Percentiles rank a stretch among this genome's conserved stretches.
Evolutionary conservation across 2,888 invertebrate genomes (phyloP).

Genomic region (Drosophila kanekoi): DNA sequence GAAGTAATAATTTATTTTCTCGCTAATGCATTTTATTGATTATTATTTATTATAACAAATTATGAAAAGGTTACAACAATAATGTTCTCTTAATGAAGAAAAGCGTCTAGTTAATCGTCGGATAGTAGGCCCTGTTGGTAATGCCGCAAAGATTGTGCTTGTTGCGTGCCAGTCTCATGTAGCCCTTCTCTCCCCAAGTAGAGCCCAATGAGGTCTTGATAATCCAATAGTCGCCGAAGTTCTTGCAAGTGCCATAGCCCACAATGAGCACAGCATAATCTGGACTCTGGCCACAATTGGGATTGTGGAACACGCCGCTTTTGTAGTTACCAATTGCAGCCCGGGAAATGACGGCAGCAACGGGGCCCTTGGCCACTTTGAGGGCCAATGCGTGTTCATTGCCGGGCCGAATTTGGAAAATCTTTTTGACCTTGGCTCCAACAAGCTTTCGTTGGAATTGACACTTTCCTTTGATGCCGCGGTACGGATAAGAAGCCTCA

Average conservation of each 20-base stretch:
- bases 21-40: too few species aligned
- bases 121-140: conserved; percentile 25
- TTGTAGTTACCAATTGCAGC: conserved; percentile 10
- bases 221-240: conserved; percentile 37
- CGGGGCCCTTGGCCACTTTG: conserved; percentile 22
- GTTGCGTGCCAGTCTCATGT: conserved; percentile 38
- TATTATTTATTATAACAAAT: too few species aligned
- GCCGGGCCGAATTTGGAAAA: background rate
- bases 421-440: conserved; percentile 8
- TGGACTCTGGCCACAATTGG: conserved; percentile 1
- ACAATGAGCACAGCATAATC: conserved; percentile 37
- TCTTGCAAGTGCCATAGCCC: conserved; percentile 29
- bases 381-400: conserved; percentile 23
- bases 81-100: background rate
- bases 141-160: conserved; percentile 39
- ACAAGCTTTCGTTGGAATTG: background rate
- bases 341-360: conserved; percentile 32
- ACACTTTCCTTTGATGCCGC: conserved; percentile 18
- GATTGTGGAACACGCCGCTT: conserved; percentile 18
- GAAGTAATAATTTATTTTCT: too few species aligned
- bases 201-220: conserved; percentile 29
- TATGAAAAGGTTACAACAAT: background rate
- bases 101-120: conserved; percentile 1
- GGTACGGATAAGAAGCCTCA: conserved; percentile 36
- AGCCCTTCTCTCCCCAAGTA: conserved; percentile 32